A percentile compares a stretch with the other conserved stretches of the same genome.
Evolutionary conservation across 1,140 invertebrate genomes (phyloP).

Genomic region (Eulimnadia texana): DNA sequence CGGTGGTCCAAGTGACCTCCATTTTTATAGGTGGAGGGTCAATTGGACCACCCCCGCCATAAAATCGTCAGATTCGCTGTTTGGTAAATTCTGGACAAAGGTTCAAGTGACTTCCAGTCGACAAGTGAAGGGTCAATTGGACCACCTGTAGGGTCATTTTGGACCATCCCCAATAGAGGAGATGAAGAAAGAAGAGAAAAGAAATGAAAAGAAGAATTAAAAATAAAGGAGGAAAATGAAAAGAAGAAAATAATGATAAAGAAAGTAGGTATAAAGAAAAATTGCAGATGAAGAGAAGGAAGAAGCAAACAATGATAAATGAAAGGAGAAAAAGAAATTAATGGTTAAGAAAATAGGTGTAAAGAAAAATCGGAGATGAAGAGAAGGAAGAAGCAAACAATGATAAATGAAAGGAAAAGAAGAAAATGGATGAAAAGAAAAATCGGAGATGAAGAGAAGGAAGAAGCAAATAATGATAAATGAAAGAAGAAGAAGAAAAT

Average conservation of each 20-base stretch:
- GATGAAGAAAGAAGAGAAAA: no score
- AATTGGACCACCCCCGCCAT: not conserved
- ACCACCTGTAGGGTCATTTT: no score
- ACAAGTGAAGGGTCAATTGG: no score
- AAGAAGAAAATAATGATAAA: not conserved
- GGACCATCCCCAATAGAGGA: no score
- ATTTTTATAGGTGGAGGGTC: not conserved
- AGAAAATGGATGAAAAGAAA: no score
- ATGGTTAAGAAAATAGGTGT: conserved; percentile 13
- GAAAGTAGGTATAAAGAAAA: conserved; percentile 7
- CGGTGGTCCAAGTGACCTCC: no score
- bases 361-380: conserved; percentile 10
- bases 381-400: conserved; percentile 14
- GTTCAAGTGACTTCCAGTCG: no score
- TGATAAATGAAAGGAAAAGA: conserved; percentile 9
- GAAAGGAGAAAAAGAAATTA: conserved; percentile 18
- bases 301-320: conserved; percentile 16
- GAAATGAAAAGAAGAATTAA: conserved; percentile 9
- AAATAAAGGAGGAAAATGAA: not conserved
- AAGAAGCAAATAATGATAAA: not conserved
- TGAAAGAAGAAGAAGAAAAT: not conserved
- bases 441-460: not conserved
- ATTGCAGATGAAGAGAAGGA: conserved; percentile 11
- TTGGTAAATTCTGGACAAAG: no score
- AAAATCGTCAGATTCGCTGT: no score